Conservation (phyloP, 2,113 vertebrate genomes). For the Psittacula cyanocephala region DNA sequence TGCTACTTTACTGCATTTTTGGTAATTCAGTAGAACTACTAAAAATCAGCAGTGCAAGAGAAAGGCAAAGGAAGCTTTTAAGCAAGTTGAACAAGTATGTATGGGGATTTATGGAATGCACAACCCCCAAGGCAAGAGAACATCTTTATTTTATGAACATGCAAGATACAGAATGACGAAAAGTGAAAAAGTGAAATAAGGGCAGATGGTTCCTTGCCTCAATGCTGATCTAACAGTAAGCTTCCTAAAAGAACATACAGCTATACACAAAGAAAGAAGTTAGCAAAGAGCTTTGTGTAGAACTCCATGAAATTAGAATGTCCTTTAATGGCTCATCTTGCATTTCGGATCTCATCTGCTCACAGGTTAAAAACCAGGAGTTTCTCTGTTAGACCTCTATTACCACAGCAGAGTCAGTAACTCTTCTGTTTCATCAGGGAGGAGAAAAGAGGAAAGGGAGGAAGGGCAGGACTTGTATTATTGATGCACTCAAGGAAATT, state of each 20-base stretch:
- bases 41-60: not conserved
- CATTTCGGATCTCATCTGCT: not conserved
- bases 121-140: not conserved
- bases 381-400: not conserved
- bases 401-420: not conserved
- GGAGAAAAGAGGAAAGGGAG: not conserved
- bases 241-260: not conserved
- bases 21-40: not conserved
- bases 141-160: not conserved
- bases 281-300: not conserved
- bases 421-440: not conserved
- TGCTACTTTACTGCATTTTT: not conserved
- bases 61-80: not conserved
- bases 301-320: not conserved
- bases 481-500: not conserved
- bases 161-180: not conserved
- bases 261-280: not conserved
- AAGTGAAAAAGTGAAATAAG: not conserved
- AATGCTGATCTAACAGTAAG: not conserved
- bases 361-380: not conserved
- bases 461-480: not conserved
- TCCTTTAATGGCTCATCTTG: not conserved
- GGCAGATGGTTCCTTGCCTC: not conserved
- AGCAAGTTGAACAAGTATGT: not conserved
- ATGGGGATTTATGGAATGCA: not conserved